A percentile compares a stretch with the other conserved stretches of the same genome.
Evolutionary conservation across 1,140 invertebrate species (phyloP).

Genomic region (Saccostrea cuccullata): DNA sequence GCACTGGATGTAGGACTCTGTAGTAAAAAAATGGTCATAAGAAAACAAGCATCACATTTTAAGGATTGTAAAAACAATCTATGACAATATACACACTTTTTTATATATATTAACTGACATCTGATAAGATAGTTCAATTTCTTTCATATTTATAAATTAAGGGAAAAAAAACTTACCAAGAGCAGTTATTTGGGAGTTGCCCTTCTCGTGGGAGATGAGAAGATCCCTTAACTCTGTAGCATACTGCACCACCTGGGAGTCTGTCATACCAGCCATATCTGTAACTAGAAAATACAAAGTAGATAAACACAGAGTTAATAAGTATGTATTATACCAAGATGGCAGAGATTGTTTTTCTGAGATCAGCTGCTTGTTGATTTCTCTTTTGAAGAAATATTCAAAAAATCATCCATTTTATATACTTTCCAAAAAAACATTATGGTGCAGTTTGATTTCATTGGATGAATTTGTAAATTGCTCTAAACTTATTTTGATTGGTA

Average conservation of each 20-base stretch:
- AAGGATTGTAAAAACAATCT: too few species aligned
- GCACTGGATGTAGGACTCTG: slow-evolving; percentile 22
- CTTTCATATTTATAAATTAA: too few species aligned
- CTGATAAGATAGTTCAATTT: too few species aligned
- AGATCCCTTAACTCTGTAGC: neutral
- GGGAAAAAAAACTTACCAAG: neutral
- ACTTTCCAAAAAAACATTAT: neutral
- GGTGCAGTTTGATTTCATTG: neutral
- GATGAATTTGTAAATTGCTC: neutral
- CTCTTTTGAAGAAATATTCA: neutral
- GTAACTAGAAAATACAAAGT: neutral
- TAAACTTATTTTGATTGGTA: neutral
- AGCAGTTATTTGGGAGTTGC: neutral
- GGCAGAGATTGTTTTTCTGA: neutral
- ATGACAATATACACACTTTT: too few species aligned
- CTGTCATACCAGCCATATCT: slow-evolving; percentile 1
- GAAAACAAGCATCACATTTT: neutral
- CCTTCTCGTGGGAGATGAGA: neutral
- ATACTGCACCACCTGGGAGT: neutral
- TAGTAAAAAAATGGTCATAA: neutral
- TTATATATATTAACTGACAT: too few species aligned
- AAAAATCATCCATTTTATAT: neutral
- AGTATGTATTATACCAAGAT: too few species aligned
- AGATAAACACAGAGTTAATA: neutral
- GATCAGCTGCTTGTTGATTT: neutral